Conservation (phyloP, 2,797 vertebrate genomes). For the Austrolebias charrua region DNA sequence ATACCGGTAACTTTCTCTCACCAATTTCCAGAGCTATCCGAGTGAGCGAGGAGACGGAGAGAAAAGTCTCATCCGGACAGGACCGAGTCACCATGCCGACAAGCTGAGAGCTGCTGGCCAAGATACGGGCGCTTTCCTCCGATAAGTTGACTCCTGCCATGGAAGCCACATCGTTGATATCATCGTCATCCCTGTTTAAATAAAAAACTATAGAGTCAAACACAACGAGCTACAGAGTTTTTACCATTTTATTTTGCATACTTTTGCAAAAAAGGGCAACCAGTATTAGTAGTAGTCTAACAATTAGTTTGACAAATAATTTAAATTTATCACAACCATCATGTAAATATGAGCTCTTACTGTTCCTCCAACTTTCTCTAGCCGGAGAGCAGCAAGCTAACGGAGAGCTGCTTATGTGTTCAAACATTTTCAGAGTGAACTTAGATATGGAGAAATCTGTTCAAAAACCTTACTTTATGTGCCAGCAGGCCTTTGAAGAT, state of each 20-base stretch:
- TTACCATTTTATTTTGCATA: not conserved
- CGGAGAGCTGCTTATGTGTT: not conserved
- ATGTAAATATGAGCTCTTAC: not conserved
- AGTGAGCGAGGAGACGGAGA: slow-evolving; percentile 84
- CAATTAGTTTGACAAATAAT: not conserved
- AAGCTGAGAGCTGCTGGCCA: slow-evolving; percentile 93
- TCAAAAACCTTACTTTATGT: not conserved
- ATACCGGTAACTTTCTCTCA: slow-evolving; percentile 59
- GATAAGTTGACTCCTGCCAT: slow-evolving; percentile 96
- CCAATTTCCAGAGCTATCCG: slow-evolving; percentile 91
- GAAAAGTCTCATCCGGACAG: slow-evolving; percentile 93
- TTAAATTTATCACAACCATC: not conserved
- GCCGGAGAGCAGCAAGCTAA: not conserved
- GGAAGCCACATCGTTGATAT: slow-evolving; percentile 94
- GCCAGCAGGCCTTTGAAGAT: not conserved
- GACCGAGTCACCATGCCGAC: slow-evolving; percentile 91
- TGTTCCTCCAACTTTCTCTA: not conserved
- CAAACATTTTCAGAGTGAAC: no score
- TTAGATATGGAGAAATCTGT: no score
- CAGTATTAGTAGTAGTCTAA: not conserved
- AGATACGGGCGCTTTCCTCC: slow-evolving; percentile 91
- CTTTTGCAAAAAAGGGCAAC: not conserved
- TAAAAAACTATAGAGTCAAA: not conserved
- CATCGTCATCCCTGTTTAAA: slow-evolving; percentile 90
- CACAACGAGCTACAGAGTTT: not conserved